Conservation (phyloP, 1,140 invertebrate species). For the Subanguina moxae region DNA sequence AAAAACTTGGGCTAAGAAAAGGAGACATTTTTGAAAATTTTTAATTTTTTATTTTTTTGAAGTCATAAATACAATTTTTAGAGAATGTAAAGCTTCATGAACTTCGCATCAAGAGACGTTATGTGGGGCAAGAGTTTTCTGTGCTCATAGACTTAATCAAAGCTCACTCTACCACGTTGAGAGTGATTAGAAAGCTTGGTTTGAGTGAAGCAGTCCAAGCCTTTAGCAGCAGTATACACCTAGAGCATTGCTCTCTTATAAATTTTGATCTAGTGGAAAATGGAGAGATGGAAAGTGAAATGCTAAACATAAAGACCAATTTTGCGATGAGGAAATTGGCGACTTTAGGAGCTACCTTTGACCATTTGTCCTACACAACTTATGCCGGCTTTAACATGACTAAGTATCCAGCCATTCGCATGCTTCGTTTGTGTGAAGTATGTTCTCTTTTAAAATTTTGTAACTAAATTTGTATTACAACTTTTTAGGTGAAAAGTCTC, state of each 20-base stretch:
- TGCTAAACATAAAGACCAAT: constrained; percentile 30
- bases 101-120: constrained; percentile 38
- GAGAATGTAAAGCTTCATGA: constrained; percentile 46
- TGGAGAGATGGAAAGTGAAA: constrained; percentile 29
- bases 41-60: constrained; percentile 14
- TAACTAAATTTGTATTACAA: too few species aligned
- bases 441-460: not conserved
- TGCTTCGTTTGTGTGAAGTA: constrained; percentile 41
- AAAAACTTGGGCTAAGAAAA: constrained; percentile 11
- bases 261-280: constrained; percentile 47
- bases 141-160: constrained; percentile 38
- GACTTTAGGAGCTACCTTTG: constrained; percentile 43
- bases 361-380: constrained; percentile 48
- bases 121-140: constrained; percentile 41
- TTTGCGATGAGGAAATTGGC: constrained; percentile 39
- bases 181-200: constrained; percentile 40
- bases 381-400: constrained; percentile 46
- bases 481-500: constrained; percentile 36
- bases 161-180: constrained; percentile 37
- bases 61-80: constrained; percentile 24
- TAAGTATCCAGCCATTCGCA: constrained; percentile 31
- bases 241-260: constrained; percentile 48
- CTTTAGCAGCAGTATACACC: constrained; percentile 38
- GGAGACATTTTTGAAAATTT: constrained; percentile 15
- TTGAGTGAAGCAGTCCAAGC: constrained; percentile 39